These are phyloP conservation scores for Pogoniulus pusillus DNA, from an alignment of 2,797 vertebrate species.

Conservation along the genomic window DNA sequence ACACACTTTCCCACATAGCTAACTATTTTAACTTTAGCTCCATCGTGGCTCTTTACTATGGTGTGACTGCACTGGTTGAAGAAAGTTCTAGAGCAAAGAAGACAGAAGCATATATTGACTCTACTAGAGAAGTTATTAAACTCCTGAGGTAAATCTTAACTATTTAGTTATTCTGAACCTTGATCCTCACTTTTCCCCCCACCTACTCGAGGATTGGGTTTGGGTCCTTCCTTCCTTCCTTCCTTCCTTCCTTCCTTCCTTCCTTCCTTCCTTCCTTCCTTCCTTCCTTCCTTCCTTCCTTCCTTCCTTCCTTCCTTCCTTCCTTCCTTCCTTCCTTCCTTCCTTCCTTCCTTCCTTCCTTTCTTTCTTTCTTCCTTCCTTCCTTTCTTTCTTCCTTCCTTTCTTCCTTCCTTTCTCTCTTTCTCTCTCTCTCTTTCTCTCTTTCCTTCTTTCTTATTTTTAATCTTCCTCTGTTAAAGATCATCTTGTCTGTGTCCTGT, in stretches of 20 bases:
- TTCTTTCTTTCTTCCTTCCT: too few relatives aligned
- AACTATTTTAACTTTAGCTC: background rate
- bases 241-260: fast-evolving
- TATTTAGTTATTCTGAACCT: conserved; percentile 47
- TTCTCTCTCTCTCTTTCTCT: too few relatives aligned
- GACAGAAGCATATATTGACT: background rate
- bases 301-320: fast-evolving
- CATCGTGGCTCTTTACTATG: background rate
- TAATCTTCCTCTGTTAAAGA: conserved; percentile 28
- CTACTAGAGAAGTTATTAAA: conserved; percentile 51
- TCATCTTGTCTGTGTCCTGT: conserved; percentile 5
- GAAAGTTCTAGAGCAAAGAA: conserved; percentile 10
- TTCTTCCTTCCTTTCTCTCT: too few relatives aligned
- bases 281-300: fast-evolving
- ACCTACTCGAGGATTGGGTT: too few relatives aligned
- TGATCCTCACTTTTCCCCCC: background rate
- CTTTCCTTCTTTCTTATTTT: background rate
- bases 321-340: fast-evolving
- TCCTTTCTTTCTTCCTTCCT: fast-evolving
- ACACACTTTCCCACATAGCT: background rate
- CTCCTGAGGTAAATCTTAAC: conserved; percentile 6
- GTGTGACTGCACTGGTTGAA: background rate
- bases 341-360: fast-evolving
- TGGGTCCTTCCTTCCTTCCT: fast-evolving
- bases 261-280: fast-evolving